Evolutionary conservation across 2,888 invertebrate genomes (phyloP).

Genomic region (Nephrotoma flavescens): DNA sequence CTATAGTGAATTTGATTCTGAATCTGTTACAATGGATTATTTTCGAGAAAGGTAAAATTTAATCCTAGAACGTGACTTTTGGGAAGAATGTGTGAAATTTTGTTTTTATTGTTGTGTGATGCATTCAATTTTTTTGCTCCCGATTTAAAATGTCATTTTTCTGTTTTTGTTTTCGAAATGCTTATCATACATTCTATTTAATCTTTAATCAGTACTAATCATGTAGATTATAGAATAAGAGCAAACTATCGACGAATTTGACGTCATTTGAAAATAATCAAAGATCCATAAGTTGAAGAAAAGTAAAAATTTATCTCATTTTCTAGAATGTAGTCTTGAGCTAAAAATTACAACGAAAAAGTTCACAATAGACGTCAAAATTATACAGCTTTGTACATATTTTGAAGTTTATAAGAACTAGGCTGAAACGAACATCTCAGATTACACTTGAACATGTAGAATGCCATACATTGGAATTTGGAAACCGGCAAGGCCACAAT

Average conservation of each 20-base stretch:
- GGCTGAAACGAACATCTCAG: too few relatives aligned
- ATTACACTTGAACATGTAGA: too few relatives aligned
- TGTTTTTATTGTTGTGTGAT: not conserved
- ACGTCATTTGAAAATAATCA: not conserved
- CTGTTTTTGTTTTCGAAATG: not conserved
- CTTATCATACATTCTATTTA: not conserved
- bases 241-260: not conserved
- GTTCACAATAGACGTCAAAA: too few relatives aligned
- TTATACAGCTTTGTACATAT: too few relatives aligned
- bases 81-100: not conserved
- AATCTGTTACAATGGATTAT: slow-evolving; percentile 35
- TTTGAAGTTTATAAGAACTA: too few relatives aligned
- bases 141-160: not conserved
- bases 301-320: too few relatives aligned
- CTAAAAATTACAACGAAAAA: too few relatives aligned
- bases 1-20: slow-evolving; percentile 39
- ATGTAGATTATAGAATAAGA: not conserved
- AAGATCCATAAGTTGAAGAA: too few relatives aligned
- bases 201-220: not conserved
- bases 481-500: too few relatives aligned
- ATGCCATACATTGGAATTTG: too few relatives aligned
- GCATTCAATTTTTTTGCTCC: not conserved
- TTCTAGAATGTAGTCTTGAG: too few relatives aligned
- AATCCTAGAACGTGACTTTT: not conserved
- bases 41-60: slow-evolving; percentile 33